phyloP scores from a whole-genome alignment of 2,888 invertebrate genomes.

The Eristalis tenax region DNA sequence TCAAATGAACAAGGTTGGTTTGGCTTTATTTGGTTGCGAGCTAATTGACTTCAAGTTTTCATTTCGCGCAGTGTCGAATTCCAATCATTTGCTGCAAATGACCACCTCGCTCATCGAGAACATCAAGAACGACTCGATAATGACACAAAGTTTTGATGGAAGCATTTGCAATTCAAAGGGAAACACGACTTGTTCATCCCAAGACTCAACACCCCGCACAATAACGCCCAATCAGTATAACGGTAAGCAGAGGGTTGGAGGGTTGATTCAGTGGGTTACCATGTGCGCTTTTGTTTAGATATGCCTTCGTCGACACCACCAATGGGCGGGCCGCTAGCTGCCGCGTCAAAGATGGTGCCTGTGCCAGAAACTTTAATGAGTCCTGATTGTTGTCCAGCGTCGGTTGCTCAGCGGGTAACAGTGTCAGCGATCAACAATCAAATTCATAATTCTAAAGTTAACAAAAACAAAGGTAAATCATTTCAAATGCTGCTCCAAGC shows the following conservation, averaged over 20 bases:
- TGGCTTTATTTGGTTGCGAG: neutral
- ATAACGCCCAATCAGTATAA: conserved; percentile 80
- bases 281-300: conserved; percentile 72
- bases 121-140: conserved; percentile 81
- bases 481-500: neutral
- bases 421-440: conserved; percentile 78
- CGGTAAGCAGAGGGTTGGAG: conserved; percentile 73
- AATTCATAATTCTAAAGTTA: conserved; percentile 78
- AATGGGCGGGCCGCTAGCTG: conserved; percentile 85
- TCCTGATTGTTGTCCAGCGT: conserved; percentile 84
- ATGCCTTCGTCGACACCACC: conserved; percentile 75
- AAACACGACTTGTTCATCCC: conserved; percentile 77
- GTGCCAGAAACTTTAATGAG: conserved; percentile 94
- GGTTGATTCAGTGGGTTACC: neutral
- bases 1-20: conserved; percentile 76
- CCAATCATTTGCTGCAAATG: conserved; percentile 79
- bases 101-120: conserved; percentile 81
- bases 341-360: conserved; percentile 92
- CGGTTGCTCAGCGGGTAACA: conserved; percentile 78
- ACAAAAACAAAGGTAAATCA: conserved; percentile 78
- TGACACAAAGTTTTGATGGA: conserved; percentile 85
- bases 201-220: conserved; percentile 80
- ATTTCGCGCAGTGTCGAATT: conserved; percentile 72
- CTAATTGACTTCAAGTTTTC: conserved; percentile 17
- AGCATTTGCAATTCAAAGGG: conserved; percentile 75